Conservation (phyloP, 2,797 vertebrate genomes). For the Ceryle rudis region DNA sequence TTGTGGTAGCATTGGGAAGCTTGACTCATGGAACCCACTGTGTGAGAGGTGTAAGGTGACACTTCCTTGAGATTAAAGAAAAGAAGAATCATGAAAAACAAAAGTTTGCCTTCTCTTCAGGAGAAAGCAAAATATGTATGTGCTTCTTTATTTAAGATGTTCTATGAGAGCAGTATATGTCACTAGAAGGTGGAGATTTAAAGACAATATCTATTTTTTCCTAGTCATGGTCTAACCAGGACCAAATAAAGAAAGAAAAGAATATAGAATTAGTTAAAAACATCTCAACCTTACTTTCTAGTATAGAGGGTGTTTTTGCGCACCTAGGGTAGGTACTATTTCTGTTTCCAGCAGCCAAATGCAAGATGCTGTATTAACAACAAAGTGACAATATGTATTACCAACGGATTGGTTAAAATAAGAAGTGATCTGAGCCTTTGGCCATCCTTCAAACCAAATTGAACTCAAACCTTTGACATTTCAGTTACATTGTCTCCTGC, state of each 20-base stretch:
- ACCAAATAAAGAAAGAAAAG: background rate
- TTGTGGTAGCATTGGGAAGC: background rate
- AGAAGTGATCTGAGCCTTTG: slow-evolving; percentile 64
- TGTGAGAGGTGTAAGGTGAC: background rate
- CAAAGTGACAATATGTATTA: slow-evolving; percentile 42
- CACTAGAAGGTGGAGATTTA: background rate
- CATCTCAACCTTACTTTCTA: background rate
- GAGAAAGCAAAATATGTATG: background rate
- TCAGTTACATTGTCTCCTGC: slow-evolving; percentile 39
- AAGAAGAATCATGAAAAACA: background rate
- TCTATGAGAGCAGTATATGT: background rate
- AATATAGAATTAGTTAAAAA: background rate
- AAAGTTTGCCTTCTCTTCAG: background rate
- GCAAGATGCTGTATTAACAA: background rate
- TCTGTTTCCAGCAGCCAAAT: background rate
- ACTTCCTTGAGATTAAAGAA: background rate
- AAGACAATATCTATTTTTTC: background rate
- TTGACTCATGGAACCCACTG: background rate
- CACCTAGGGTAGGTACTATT: background rate
- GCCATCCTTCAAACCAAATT: slow-evolving; percentile 64
- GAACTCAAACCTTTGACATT: slow-evolving; percentile 72
- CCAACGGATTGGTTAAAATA: background rate
- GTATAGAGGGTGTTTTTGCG: background rate
- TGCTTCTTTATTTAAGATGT: background rate
- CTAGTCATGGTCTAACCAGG: background rate